Evolutionary conservation across 2,888 invertebrate species (phyloP).

Genomic region (Drosophila barbarae): DNA sequence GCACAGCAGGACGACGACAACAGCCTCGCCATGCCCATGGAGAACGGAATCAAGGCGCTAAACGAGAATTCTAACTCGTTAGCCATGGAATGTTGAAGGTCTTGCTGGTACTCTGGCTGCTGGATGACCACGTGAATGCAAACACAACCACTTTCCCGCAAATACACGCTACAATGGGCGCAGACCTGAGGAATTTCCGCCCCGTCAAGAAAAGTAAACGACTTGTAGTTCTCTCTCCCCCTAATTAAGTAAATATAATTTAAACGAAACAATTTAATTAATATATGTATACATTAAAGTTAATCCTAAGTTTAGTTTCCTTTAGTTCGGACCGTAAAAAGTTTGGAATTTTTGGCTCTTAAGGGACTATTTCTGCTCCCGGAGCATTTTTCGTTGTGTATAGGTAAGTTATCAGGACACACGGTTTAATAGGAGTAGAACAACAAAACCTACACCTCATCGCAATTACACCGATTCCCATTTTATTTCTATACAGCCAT

Average conservation of each 20-base stretch:
- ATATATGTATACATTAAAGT: slow-evolving; percentile 56
- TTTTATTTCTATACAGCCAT: too few species aligned
- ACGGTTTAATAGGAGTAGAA: neutral
- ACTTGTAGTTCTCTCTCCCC: slow-evolving; percentile 20
- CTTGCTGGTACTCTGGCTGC: slow-evolving; percentile 34
- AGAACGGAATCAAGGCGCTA: slow-evolving; percentile 75
- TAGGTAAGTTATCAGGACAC: neutral
- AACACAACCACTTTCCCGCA: slow-evolving; percentile 9
- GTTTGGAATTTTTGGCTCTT: neutral
- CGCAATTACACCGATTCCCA: neutral
- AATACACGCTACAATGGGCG: slow-evolving; percentile 22
- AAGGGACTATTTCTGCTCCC: neutral
- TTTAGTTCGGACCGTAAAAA: neutral
- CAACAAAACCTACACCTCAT: neutral
- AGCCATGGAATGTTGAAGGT: slow-evolving; percentile 79
- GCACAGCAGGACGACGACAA: slow-evolving; percentile 76
- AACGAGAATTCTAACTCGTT: slow-evolving; percentile 80
- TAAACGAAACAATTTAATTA: slow-evolving; percentile 44
- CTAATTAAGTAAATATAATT: slow-evolving; percentile 66
- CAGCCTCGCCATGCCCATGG: slow-evolving; percentile 77
- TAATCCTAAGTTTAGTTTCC: slow-evolving; percentile 13
- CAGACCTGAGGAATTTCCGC: slow-evolving; percentile 28
- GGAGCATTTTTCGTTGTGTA: neutral
- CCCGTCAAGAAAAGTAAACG: neutral
- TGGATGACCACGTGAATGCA: slow-evolving; percentile 11